Evolutionary conservation across 1,140 invertebrate genomes (phyloP).

Genomic region (Lysiphlebus fabarum): DNA sequence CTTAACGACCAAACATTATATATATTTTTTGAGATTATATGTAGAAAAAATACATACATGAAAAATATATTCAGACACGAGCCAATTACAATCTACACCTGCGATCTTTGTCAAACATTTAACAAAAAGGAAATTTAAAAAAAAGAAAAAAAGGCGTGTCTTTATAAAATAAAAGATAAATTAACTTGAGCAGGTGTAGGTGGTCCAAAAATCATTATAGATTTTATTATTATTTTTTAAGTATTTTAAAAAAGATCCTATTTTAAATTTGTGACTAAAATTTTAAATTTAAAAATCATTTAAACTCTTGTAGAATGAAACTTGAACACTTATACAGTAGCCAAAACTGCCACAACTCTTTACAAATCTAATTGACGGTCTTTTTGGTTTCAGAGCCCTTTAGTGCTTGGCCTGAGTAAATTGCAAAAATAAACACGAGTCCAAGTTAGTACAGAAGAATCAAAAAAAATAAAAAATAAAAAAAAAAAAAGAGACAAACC

Average conservation of each 20-base stretch:
- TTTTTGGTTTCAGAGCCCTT: constrained; percentile 26
- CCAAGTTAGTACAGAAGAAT: constrained; percentile 11
- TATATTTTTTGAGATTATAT: neutral
- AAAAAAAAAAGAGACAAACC: constrained; percentile 27
- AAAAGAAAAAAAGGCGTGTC: constrained; percentile 13
- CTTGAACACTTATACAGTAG: constrained; percentile 52
- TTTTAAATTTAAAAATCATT: neutral
- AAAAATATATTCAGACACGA: too few species aligned
- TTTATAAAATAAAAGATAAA: neutral
- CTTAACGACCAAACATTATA: constrained; percentile 14
- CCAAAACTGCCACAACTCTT: constrained; percentile 38
- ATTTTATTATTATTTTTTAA: too few species aligned
- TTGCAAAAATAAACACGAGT: constrained; percentile 54
- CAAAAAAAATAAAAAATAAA: constrained; percentile 13
- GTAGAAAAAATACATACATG: too few species aligned
- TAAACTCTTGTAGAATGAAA: constrained; percentile 10
- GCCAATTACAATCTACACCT: constrained; percentile 36
- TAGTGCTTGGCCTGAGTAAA: constrained; percentile 40
- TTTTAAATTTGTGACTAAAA: too few species aligned
- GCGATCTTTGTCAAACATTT: constrained; percentile 34
- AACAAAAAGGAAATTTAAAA: neutral
- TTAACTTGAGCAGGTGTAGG: neutral
- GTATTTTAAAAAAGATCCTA: constrained; percentile 24
- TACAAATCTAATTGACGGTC: constrained; percentile 54
- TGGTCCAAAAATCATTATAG: neutral